A percentile compares a stretch with the other conserved stretches of the same genome.
These are phyloP conservation scores for Hylaeus anthracinus DNA, from an alignment of 1,140 invertebrate genomes.

Conservation along the genomic window DNA sequence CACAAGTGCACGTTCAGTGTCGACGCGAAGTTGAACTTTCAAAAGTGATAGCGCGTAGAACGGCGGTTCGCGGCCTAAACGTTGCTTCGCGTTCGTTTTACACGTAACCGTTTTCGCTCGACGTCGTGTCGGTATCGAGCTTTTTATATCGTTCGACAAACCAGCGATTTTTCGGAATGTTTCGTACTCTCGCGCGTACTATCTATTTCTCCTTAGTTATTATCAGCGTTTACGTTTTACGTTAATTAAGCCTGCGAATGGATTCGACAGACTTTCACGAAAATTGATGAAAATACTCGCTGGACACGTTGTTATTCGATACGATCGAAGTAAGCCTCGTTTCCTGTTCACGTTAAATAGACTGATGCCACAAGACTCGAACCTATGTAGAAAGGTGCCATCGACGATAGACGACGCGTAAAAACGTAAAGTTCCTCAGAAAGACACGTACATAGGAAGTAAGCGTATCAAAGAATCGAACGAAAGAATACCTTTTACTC, in stretches of 20 bases:
- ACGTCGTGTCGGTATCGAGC: no score
- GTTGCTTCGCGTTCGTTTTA: neutral
- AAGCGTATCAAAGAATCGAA: constrained; percentile 10
- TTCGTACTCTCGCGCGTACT: constrained; percentile 1
- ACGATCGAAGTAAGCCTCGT: neutral
- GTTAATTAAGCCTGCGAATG: constrained; percentile 3
- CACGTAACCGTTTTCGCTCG: neutral
- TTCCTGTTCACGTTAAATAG: constrained; percentile 17
- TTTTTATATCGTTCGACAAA: neutral
- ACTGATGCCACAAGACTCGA: constrained; percentile 31
- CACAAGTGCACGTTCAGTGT: constrained; percentile 75
- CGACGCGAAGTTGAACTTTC: constrained; percentile 66
- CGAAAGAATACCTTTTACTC: neutral
- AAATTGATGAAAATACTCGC: neutral
- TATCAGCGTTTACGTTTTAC: neutral
- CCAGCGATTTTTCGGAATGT: neutral
- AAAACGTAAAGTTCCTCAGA: constrained; percentile 36
- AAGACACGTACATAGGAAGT: constrained; percentile 15
- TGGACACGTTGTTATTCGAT: neutral
- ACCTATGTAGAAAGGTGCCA: constrained; percentile 19
- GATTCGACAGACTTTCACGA: constrained; percentile 8
- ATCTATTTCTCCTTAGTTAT: neutral
- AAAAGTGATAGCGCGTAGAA: constrained; percentile 54
- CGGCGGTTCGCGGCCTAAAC: neutral
- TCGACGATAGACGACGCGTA: constrained; percentile 34